Evolutionary conservation across 2,797 vertebrate genomes (phyloP).

Genomic region (Manis crassicaudata): DNA sequence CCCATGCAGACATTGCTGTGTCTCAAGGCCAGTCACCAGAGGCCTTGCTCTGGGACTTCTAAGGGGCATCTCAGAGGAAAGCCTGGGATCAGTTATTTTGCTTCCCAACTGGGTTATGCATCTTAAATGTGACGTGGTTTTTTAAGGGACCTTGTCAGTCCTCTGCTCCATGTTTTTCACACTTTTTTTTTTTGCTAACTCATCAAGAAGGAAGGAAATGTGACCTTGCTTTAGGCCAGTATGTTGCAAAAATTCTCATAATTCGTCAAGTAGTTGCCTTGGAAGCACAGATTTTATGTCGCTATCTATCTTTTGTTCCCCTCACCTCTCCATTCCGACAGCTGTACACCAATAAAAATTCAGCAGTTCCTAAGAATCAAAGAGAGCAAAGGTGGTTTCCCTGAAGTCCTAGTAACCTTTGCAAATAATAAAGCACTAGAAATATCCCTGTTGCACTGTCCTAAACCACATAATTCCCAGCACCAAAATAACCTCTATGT

Average conservation of each 20-base stretch:
- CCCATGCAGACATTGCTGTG: background rate
- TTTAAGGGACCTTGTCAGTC: background rate
- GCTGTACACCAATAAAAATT: background rate
- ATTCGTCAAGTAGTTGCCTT: background rate
- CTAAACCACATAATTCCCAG: background rate
- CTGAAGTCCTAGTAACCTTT: background rate
- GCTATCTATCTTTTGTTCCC: background rate
- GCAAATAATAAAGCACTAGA: slow-evolving; percentile 22
- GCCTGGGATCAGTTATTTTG: background rate
- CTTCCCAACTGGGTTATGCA: background rate
- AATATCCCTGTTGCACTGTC: background rate
- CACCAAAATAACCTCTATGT: background rate
- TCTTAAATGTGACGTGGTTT: background rate
- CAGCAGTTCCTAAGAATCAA: background rate
- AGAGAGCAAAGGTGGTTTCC: background rate
- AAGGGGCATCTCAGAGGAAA: background rate
- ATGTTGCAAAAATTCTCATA: background rate
- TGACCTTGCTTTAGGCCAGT: background rate
- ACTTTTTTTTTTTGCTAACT: background rate
- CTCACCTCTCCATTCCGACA: background rate
- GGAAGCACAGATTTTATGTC: background rate
- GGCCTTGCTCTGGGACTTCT: background rate
- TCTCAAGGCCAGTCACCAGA: background rate
- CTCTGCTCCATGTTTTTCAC: background rate
- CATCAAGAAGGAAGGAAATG: background rate